A percentile compares a stretch with the other conserved stretches of the same genome.
These are phyloP conservation scores for Eugnorisma glareosa DNA, from an alignment of 2,888 invertebrate genomes.

Conservation along the genomic window DNA sequence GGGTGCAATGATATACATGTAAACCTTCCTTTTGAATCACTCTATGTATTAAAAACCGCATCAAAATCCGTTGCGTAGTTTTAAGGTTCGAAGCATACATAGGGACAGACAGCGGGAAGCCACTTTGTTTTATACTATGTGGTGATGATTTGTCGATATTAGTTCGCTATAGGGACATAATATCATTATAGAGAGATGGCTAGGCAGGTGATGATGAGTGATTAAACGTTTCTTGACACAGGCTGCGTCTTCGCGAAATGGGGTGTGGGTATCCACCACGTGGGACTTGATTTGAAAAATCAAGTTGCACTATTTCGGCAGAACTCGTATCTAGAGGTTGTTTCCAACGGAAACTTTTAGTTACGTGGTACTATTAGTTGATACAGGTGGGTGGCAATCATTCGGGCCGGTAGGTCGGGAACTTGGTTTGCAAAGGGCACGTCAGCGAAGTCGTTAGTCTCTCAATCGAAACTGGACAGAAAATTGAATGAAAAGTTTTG, in stretches of 20 bases:
- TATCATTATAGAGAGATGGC: background rate
- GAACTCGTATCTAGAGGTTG: background rate
- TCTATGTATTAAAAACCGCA: too few species aligned
- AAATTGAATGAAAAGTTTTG: background rate
- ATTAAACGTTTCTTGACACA: background rate
- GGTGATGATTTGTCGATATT: too few species aligned
- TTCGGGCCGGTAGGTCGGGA: conserved; percentile 25
- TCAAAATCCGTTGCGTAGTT: too few species aligned
- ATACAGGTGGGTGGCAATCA: conserved; percentile 54
- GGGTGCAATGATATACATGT: too few species aligned
- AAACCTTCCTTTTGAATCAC: too few species aligned
- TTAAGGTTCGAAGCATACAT: too few species aligned
- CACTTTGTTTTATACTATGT: too few species aligned
- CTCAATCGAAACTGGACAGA: background rate
- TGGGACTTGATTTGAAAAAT: background rate
- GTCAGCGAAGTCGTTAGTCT: conserved; percentile 29
- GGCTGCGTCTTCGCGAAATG: background rate
- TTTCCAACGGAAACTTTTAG: background rate
- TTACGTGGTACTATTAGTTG: conserved; percentile 22
- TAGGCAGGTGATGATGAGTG: background rate
- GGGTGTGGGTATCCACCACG: background rate
- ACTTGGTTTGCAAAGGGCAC: conserved; percentile 40
- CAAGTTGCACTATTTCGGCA: background rate
- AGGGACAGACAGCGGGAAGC: too few species aligned
- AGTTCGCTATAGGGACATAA: too few species aligned